Evolutionary conservation across 2,888 invertebrate species (phyloP), one percentile per base, ranked within the genome.

Genomic region (Lacanobia oleracea): DNA sequence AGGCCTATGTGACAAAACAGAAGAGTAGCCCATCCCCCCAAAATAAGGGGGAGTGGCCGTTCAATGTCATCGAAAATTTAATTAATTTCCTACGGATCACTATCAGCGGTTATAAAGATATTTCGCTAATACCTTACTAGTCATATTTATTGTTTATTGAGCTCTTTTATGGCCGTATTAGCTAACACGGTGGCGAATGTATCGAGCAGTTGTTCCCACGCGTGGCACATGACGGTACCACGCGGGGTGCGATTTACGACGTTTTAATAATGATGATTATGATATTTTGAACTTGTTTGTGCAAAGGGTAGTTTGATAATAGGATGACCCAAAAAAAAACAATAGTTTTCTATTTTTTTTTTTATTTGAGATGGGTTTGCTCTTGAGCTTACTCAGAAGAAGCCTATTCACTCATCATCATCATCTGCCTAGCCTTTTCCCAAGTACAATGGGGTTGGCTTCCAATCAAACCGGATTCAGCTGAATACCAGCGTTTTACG

Each of bases 101-200:
- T 77, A 79, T 77, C 79, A 12, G 10, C 6, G 12, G 43, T 64
- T 45, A 9, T 77, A 75, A 69, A 78, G 50, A 77, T 77, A 76
- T 43, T 14, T 37, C 40, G 33, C 5, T 77, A 72, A 75, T 77
- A 59, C 45, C 2, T 27, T 0, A n/a, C 5, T 48, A 18, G 50
- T 78, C 21, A 21, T 33, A 37, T 61, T 78, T 56, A 61, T 67
- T 79, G 27, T 61, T 63, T 57, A 60, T 71, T 64, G 27, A 77
- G 2, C 63, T 23, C 18, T 71, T 75, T 77, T 77, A 75, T 64
- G 18, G 10, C 33, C n/a, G 16, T 53, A 37, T 64, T 33, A 37
- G 18, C 21, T 23, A 48, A 23, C 40, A 63, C 16, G 45, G 14
- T 40, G n/a, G 23, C 18, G 33, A 6, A 16, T 45, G 2, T 54